These are phyloP conservation scores for Lepisosteus oculatus DNA, from an alignment of 2,113 vertebrate genomes.

Conservation along the genomic window DNA sequence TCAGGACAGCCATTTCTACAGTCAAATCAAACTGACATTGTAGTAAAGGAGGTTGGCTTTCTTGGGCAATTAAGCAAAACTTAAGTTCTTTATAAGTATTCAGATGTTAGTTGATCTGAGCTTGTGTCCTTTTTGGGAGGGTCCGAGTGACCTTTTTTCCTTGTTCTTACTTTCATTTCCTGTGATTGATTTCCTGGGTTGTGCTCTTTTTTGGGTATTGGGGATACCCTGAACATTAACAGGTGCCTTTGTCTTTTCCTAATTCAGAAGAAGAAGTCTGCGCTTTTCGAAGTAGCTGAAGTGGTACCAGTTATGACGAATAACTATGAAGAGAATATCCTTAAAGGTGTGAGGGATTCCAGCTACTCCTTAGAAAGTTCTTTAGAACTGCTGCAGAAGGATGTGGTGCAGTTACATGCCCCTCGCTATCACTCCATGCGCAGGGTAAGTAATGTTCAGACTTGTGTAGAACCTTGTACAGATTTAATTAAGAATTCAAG, in stretches of 20 bases:
- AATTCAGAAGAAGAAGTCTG: slow-evolving; percentile 92
- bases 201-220: background rate
- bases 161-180: too few species aligned
- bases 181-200: background rate
- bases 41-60: too few species aligned
- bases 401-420: slow-evolving; percentile 96
- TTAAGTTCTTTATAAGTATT: too few species aligned
- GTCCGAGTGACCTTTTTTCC: too few species aligned
- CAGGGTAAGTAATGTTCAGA: slow-evolving; percentile 71
- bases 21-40: too few species aligned
- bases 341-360: slow-evolving; percentile 93
- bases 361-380: slow-evolving; percentile 98
- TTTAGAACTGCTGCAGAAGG: slow-evolving; percentile 96
- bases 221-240: too few species aligned
- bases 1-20: too few species aligned
- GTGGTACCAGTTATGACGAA: slow-evolving; percentile 99
- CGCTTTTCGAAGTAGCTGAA: slow-evolving; percentile 98
- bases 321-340: slow-evolving; percentile 99
- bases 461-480: too few species aligned
- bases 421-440: slow-evolving; percentile 99
- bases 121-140: too few species aligned
- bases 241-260: background rate
- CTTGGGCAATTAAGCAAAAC: too few species aligned
- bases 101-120: too few species aligned
- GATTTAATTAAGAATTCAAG: too few species aligned